These are phyloP conservation scores for Hafferia zeledoni DNA, from an alignment of 2,797 vertebrate species.

Conservation along the genomic window DNA sequence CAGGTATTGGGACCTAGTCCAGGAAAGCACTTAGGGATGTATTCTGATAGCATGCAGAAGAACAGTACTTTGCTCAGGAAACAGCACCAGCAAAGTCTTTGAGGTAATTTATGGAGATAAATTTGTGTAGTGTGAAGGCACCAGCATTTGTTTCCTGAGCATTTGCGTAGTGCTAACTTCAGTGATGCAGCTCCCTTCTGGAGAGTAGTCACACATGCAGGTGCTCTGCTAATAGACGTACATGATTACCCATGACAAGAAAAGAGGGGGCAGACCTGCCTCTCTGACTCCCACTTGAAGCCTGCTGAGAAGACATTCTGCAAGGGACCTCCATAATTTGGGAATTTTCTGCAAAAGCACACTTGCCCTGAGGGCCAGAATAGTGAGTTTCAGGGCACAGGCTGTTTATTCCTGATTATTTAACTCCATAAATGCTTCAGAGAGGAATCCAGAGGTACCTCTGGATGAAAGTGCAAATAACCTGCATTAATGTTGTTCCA, in stretches of 20 bases:
- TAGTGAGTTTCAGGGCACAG: neutral
- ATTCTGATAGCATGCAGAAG: slow-evolving; percentile 5
- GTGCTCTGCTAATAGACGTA: neutral
- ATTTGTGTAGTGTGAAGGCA: neutral
- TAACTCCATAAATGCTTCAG: neutral
- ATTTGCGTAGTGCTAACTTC: neutral
- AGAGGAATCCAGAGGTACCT: neutral
- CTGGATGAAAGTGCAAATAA: neutral
- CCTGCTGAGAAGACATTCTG: neutral
- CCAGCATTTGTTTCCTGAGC: neutral
- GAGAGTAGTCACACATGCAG: neutral
- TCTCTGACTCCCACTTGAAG: neutral
- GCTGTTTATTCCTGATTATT: neutral
- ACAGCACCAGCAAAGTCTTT: neutral
- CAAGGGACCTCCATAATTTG: neutral
- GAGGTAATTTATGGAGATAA: neutral
- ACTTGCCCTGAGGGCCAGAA: neutral
- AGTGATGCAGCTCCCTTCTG: neutral
- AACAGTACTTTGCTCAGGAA: slow-evolving; percentile 1
- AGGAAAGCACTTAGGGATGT: slow-evolving; percentile 55
- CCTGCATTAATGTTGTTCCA: neutral
- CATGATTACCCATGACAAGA: neutral
- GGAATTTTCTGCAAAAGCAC: neutral
- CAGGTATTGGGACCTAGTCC: slow-evolving; percentile 53
- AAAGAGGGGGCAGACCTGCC: neutral